These are phyloP conservation scores for Hypomecis atomaria DNA, from an alignment of 2,888 invertebrate species.

Conservation along the genomic window DNA sequence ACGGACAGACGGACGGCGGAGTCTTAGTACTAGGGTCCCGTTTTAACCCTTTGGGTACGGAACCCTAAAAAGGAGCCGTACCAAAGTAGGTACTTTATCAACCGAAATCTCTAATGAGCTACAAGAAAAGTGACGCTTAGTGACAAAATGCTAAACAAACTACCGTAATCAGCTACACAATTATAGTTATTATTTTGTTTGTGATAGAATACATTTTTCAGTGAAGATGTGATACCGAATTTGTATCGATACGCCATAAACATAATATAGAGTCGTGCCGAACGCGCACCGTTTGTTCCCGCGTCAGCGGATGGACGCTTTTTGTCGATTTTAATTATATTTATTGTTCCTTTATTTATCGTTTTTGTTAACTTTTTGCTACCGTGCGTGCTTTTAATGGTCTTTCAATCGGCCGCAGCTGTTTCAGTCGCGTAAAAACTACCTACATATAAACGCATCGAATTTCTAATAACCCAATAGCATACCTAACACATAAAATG, in stretches of 20 bases:
- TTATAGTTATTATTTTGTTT: conserved; percentile 52
- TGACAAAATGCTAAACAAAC: conserved; percentile 77
- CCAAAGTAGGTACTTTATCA: no score
- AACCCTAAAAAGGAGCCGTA: no score
- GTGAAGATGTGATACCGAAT: conserved; percentile 49
- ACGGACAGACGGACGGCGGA: no score
- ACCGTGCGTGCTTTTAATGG: conserved; percentile 81
- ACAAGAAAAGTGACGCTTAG: conserved; percentile 71
- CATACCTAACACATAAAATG: no score
- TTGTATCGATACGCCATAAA: conserved; percentile 55
- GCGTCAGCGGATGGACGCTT: conserved; percentile 78
- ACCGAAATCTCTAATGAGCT: conserved; percentile 73
- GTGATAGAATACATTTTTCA: conserved; percentile 52
- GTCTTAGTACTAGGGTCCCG: no score
- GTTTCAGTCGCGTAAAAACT: no score
- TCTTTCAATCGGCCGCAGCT: conserved; percentile 27
- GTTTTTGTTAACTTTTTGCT: conserved; percentile 61
- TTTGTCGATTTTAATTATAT: conserved; percentile 83
- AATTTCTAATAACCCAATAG: no score
- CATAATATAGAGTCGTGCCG: conserved; percentile 73
- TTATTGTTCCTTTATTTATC: conserved; percentile 81
- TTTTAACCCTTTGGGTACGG: no score
- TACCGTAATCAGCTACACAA: conserved; percentile 45
- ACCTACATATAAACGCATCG: no score
- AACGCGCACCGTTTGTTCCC: conserved; percentile 73